phyloP scores from a whole-genome alignment of 2,797 vertebrate genomes.

The Hydrolagus colliei region DNA sequence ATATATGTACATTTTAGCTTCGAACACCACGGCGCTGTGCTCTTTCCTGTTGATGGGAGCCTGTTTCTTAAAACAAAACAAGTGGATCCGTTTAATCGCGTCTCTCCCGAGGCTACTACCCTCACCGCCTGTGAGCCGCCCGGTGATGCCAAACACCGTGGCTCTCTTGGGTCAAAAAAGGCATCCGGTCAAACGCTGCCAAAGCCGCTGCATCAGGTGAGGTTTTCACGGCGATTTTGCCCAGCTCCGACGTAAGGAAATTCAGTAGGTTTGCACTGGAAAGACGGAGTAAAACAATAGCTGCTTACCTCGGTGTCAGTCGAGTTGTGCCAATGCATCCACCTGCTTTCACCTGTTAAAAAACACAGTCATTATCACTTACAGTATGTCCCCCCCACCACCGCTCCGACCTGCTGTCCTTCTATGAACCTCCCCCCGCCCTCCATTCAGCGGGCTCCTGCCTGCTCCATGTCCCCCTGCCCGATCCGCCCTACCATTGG shows the following conservation, averaged over 20 bases:
- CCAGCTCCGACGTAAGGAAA: too few species aligned
- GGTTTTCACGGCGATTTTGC: too few species aligned
- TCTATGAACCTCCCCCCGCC: too few species aligned
- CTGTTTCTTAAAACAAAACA: slow-evolving; percentile 43
- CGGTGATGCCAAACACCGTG: background rate
- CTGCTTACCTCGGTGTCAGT: slow-evolving; percentile 51
- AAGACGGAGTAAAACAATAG: background rate
- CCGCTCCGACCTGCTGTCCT: too few species aligned
- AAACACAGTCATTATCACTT: slow-evolving; percentile 17
- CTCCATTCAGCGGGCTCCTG: too few species aligned
- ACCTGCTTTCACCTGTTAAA: slow-evolving; percentile 51
- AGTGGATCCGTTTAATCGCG: background rate
- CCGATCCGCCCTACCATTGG: too few species aligned
- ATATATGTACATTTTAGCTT: slow-evolving; percentile 67
- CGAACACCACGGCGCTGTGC: slow-evolving; percentile 68
- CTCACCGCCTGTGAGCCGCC: background rate
- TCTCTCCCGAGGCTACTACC: background rate
- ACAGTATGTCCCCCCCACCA: background rate
- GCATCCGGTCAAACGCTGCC: too few species aligned
- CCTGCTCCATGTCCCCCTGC: too few species aligned
- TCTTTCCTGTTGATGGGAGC: slow-evolving; percentile 72
- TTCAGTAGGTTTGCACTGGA: too few species aligned
- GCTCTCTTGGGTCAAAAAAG: too few species aligned
- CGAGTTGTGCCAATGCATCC: slow-evolving; percentile 47
- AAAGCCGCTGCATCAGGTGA: too few species aligned